Evolutionary conservation across 1,140 invertebrate species (phyloP), one percentile per base, ranked within the genome.

Genomic region (Pseudobourletiella spinata): DNA sequence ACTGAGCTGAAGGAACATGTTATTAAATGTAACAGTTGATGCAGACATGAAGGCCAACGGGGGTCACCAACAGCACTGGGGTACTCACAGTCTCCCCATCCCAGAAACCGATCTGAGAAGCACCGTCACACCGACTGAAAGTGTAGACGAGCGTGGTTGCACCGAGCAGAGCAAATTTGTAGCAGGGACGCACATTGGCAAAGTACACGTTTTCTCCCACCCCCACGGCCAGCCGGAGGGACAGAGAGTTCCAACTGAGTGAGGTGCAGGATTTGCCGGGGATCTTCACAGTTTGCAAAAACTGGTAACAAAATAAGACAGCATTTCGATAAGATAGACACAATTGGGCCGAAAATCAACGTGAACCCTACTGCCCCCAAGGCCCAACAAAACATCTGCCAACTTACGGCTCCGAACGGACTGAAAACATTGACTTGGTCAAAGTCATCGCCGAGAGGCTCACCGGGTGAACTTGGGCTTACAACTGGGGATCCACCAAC

Each of bases 151-250:
- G 55, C 20, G 64, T 32, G 43, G 48, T 62, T 51, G 79, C 39
- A 24, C 64, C 64, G 48, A 60, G 67, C 50, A 61, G 58, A n/a
- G 64, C 35, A 51, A 60, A 95, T 72, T 93, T 92, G 75, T 98
- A 98, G 71, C 91, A 86, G 0, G 89, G 90, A 50, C 92, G 83
- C n/a, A 98, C 89, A 73, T 97, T 98, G 0, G 95, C 95, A 77
- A 99, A 97, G 74, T 96, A 99, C 68, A 99, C 92, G 70, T 90
- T 93, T 0, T 90, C 94, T 75, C 98, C 96, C 1, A 98, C 87
- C 0, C 92, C 90, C 35, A 98, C 79, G 14, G 91, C 91, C 1
- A 98, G 84, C 28, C 94, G 79, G 1, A 98, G 75, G 0, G 93
- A 95, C 58, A 85, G 84, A 3, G 88, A 88, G 76, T 98, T 95